Conservation (phyloP, 2,797 vertebrate species). For the Neosalanx taihuensis region DNA sequence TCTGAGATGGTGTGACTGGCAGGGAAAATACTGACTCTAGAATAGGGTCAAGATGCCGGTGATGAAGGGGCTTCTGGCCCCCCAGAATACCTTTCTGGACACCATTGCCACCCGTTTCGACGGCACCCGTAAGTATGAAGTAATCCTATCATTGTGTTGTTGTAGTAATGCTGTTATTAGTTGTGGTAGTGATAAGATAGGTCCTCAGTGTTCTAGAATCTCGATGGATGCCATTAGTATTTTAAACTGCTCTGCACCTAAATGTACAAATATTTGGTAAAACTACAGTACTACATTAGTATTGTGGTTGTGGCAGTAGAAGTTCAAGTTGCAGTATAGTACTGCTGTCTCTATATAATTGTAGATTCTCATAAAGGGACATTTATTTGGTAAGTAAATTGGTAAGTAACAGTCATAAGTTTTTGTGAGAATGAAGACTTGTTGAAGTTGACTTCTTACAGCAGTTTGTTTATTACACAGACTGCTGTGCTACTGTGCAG, state of each 20-base stretch:
- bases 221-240: not conserved
- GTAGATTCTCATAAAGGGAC: not conserved
- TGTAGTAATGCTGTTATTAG: not conserved
- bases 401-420: no score
- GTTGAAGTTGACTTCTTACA: no score
- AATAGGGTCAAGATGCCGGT: slow-evolving; percentile 76
- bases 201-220: not conserved
- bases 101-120: slow-evolving; percentile 79
- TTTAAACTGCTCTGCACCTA: not conserved
- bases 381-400: no score
- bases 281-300: not conserved
- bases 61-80: slow-evolving; percentile 82
- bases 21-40: slow-evolving; percentile 51
- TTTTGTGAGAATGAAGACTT: no score
- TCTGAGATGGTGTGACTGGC: slow-evolving; percentile 69
- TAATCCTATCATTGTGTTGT: not conserved
- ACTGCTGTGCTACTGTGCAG: not conserved
- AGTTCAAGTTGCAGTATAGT: not conserved
- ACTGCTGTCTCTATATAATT: not conserved
- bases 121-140: slow-evolving; percentile 71
- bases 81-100: slow-evolving; percentile 81
- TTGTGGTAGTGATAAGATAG: not conserved
- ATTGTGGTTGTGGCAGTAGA: not conserved
- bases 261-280: not conserved
- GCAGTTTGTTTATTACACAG: not conserved